A percentile compares a stretch with the other conserved stretches of the same genome.
phyloP scores from a whole-genome alignment of 2,113 vertebrate species.

The Bagarius yarrelli region DNA sequence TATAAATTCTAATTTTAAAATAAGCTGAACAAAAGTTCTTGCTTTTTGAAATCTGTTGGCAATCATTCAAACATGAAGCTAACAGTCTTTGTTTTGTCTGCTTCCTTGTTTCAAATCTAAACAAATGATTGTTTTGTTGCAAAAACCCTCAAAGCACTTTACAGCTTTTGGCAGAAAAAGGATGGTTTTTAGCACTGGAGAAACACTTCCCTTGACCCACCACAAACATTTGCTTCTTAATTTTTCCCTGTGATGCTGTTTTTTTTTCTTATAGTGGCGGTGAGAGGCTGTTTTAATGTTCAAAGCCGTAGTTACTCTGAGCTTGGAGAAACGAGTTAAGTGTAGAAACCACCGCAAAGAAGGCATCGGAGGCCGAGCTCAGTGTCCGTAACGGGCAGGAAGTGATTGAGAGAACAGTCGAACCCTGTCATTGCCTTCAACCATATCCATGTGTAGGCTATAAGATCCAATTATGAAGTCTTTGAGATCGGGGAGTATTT shows the following conservation, averaged over 20 bases:
- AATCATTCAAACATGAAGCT: too few relatives aligned
- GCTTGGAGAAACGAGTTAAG: slow-evolving; percentile 32
- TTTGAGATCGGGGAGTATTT: slow-evolving; percentile 49
- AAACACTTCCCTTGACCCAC: not conserved
- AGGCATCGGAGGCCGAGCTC: slow-evolving; percentile 18
- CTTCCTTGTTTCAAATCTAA: not conserved
- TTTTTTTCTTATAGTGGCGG: too few relatives aligned
- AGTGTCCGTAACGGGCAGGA: slow-evolving; percentile 34
- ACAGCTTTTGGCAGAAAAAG: not conserved
- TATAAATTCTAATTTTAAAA: too few relatives aligned
- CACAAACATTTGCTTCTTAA: not conserved
- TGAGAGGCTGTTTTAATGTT: not conserved
- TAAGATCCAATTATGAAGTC: slow-evolving; percentile 52
- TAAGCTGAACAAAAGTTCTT: too few relatives aligned
- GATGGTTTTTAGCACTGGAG: not conserved
- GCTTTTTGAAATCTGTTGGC: too few relatives aligned
- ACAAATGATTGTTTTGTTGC: not conserved
- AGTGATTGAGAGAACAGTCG: slow-evolving; percentile 44
- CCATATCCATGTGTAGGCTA: slow-evolving; percentile 48
- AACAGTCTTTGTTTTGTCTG: not conserved
- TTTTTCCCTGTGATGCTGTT: not conserved
- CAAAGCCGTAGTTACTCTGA: not conserved
- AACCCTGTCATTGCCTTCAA: slow-evolving; percentile 41
- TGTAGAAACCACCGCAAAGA: slow-evolving; percentile 21
- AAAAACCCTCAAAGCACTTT: not conserved